Evolutionary conservation across 2,113 vertebrate genomes (phyloP), one percentile per base, ranked within the genome.

Genomic region (Oryzias melastigma): DNA sequence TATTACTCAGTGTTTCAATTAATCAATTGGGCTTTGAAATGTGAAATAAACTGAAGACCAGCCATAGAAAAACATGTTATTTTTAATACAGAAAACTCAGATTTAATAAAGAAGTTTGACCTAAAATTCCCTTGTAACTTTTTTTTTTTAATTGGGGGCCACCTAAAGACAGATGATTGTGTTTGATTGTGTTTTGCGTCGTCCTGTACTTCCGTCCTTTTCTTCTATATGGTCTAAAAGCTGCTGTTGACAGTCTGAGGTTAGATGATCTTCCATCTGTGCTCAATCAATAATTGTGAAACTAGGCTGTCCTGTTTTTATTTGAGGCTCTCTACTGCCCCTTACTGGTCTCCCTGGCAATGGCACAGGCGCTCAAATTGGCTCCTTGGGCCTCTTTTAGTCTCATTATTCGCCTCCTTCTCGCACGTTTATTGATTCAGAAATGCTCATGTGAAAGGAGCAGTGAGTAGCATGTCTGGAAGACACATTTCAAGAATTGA

Each of bases 281-380:
- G 52, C 66, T 71, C 66, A 45, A 77, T 80, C 62, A 69, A 58
- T 71, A 17, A 25, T 43, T 63, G 20, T 63, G 44, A 59, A 58
- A 50, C 62, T 19, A 47, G 49, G 41, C 43, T n/a, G 35, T 52
- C 44, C 43, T 19, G 14, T 20, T 58, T 70, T 65, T 47, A 75
- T 84, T 65, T 47, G 55, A 82, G 78, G 82, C 78, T 85, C 75
- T 84, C 67, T 88, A 75, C 81, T 85, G 81, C 63, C 85, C 41
- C 81, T 62, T n/a, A 61, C 82, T 80, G 87, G 79, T 48, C 3
- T 47, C 6, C 20, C 15, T 40, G 19, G 50, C 65, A 43, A 73
- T 10, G 19, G 68, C 68, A 74, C 41, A 16, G 20, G 49, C 25
- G n/a, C 47, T 48, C 25, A 46, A 68, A 58, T 52, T 51, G 44